Conservation (phyloP, 2,113 vertebrate genomes). For the Glaucomys volans region DNA sequence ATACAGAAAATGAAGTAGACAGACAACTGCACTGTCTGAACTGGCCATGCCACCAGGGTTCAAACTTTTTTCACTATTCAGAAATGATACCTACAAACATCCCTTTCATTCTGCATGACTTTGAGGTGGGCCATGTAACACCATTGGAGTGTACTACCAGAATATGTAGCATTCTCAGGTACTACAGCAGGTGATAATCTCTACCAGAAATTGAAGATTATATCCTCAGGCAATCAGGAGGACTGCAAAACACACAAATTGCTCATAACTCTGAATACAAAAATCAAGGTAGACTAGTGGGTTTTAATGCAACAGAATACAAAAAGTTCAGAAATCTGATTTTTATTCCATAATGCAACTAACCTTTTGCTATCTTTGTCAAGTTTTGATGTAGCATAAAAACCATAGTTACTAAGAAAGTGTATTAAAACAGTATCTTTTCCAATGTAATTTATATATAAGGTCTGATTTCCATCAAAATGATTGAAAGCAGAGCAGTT, state of each 20-base stretch:
- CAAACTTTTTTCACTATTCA: neutral
- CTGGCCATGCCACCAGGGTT: fast-evolving
- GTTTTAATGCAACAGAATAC: neutral
- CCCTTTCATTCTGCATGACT: neutral
- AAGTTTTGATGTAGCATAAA: neutral
- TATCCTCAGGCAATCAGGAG: neutral
- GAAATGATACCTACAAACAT: neutral
- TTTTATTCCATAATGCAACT: neutral
- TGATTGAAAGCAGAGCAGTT: neutral
- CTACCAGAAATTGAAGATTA: neutral
- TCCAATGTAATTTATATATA: neutral
- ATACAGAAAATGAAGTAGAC: fast-evolving
- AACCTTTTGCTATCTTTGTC: neutral
- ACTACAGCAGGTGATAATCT: neutral
- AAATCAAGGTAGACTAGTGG: neutral
- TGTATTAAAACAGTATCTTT: neutral
- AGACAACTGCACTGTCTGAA: fast-evolving
- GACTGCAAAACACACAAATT: neutral
- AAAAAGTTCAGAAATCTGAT: neutral
- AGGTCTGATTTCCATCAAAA: neutral
- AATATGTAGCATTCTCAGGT: neutral
- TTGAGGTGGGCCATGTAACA: too few species aligned
- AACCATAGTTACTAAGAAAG: neutral
- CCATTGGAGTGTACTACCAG: neutral
- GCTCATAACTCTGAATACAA: neutral